Base-by-base conservation (phyloP, 2,888 invertebrate species). In the Scaptomyza cyrtandrae region DNA sequence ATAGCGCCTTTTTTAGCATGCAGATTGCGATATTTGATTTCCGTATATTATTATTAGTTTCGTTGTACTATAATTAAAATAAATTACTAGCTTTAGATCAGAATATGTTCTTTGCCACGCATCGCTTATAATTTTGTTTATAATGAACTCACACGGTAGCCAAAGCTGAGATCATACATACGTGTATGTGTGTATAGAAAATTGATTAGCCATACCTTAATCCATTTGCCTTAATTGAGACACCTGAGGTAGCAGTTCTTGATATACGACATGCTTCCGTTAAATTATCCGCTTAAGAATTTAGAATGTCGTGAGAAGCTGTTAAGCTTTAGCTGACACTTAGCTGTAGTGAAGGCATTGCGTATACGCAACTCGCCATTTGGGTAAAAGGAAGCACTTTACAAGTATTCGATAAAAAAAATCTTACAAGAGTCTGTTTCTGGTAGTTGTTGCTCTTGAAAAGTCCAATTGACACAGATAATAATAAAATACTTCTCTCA, bases 381-480 rank as follows among this genome's bases (percentile, higher is more conserved):
- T 49, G 35, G 33, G 14, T 52, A 59, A 64, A 63, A 73, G 78
- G 74, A 80, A 86, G 64, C 70, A 61, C 24, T 71, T 75, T 48
- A 45, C 61, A 49, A 66, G 61, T 35, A 16, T 61, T 54, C 24
- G 19, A 50, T 45, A 58, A 35, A 35, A 0, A 37, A 37, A 39
- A 54, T 59, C 44, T 55, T 50, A 56, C 65, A 29, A 45, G 33
- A 10, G 10, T n/a, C 39, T 45, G 37, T 24, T 5, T 19, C 48
- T 35, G 35, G 29, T 45, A 54, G 60, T 56, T 70, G 73, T 64
- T 88, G 86, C 69, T 80, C 85, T 85, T 85, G 88, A 88, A 76
- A 75, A 73, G 48, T 55, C 86, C 78, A 88, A 88, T 85, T 88
- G 88, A 88, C 85, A 86, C 88, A 78, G 77, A 37, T 71, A 71